These are phyloP conservation scores for Gadopsis marmoratus DNA, from an alignment of 2,797 vertebrate species.

Conservation along the genomic window DNA sequence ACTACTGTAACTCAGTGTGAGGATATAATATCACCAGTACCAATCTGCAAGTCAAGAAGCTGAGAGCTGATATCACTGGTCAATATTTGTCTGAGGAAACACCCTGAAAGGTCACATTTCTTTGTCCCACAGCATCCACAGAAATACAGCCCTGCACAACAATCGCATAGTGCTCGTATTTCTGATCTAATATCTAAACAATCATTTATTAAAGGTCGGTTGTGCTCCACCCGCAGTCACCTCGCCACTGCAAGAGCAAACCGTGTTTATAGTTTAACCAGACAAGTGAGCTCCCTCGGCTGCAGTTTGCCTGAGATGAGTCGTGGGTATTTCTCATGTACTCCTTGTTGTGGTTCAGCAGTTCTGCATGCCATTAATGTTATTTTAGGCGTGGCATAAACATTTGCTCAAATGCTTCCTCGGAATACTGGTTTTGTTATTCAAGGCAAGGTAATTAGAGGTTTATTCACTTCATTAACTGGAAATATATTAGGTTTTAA, in stretches of 20 bases:
- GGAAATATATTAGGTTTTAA: neutral
- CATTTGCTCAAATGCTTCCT: neutral
- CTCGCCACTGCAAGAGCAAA: neutral
- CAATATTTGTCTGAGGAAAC: constrained; percentile 29
- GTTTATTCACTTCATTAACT: neutral
- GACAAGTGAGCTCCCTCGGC: constrained; percentile 1
- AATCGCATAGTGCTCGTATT: neutral
- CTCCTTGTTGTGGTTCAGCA: neutral
- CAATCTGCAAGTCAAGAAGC: constrained; percentile 24
- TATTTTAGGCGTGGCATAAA: neutral
- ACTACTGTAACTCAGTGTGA: neutral
- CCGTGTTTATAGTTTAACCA: neutral
- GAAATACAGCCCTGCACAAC: neutral
- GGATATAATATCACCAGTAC: neutral
- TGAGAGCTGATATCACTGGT: constrained; percentile 25
- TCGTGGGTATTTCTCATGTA: neutral
- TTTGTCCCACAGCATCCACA: neutral
- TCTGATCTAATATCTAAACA: constrained; percentile 5
- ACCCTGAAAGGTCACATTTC: constrained; percentile 30
- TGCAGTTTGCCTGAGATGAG: neutral
- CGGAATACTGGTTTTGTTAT: no score
- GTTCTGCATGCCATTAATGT: neutral
- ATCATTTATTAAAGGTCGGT: neutral
- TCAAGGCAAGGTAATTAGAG: neutral
- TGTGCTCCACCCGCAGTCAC: neutral